These are phyloP conservation scores for Zapus hudsonius DNA, from an alignment of 2,113 vertebrate genomes.

Conservation along the genomic window DNA sequence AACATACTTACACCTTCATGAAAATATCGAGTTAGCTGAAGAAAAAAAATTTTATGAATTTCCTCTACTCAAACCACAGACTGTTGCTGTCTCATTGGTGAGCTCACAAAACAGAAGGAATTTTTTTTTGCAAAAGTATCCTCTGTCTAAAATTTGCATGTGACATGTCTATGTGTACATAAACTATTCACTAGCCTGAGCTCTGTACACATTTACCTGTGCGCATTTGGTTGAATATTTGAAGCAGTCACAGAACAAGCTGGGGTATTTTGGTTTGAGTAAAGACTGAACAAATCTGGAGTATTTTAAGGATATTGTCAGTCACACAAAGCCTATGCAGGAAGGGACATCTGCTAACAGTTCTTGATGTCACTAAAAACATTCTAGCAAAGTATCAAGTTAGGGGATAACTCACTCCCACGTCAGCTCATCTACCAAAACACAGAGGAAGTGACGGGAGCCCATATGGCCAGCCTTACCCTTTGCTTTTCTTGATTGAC, in stretches of 20 bases:
- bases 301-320: constrained; percentile 33
- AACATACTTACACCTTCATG: constrained; percentile 29
- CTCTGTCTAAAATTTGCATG: not conserved
- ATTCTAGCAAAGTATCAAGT: constrained; percentile 25
- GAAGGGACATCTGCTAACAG: constrained; percentile 53
- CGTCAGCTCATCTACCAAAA: not conserved
- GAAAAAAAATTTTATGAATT: constrained; percentile 9
- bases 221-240: not conserved
- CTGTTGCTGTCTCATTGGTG: not conserved
- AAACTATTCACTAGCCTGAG: not conserved
- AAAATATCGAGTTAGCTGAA: not conserved
- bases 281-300: not conserved
- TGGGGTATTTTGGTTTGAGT: not conserved
- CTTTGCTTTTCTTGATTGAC: constrained; percentile 54
- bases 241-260: not conserved
- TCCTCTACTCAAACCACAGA: not conserved
- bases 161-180: not conserved
- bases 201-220: not conserved
- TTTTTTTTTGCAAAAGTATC: not conserved
- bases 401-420: not conserved
- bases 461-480: constrained; percentile 12
- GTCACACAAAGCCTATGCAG: constrained; percentile 14
- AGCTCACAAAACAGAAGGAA: not conserved
- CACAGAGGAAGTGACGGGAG: not conserved
- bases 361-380: constrained; percentile 57